These are phyloP conservation scores for Myotis lucifugus DNA, from an alignment of 2,113 vertebrate species.

Conservation along the genomic window DNA sequence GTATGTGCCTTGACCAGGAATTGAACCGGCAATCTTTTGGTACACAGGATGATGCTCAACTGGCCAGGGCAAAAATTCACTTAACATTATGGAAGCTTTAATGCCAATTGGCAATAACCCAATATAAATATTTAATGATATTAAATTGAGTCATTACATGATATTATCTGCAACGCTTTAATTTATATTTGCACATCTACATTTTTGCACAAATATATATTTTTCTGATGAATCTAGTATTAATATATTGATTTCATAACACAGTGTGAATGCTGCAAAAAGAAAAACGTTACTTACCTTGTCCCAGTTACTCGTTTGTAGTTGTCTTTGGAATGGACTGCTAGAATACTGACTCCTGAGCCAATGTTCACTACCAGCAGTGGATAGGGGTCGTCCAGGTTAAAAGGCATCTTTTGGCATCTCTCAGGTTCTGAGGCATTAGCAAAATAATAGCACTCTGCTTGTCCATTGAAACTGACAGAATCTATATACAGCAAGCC, in stretches of 20 bases:
- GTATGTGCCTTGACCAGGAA: not conserved
- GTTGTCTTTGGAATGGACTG: slow-evolving; percentile 90
- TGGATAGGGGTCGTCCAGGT: slow-evolving; percentile 89
- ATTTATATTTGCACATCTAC: not conserved
- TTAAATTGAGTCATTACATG: not conserved
- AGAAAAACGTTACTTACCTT: slow-evolving; percentile 82
- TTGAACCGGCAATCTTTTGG: not conserved
- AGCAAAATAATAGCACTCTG: slow-evolving; percentile 91
- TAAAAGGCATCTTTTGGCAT: slow-evolving; percentile 92
- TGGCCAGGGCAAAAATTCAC: not conserved
- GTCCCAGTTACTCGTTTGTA: slow-evolving; percentile 90
- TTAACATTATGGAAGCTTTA: slow-evolving; percentile 27
- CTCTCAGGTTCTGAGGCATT: slow-evolving; percentile 90
- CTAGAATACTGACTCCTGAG: slow-evolving; percentile 90
- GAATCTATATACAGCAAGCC: slow-evolving; percentile 91
- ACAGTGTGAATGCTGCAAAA: not conserved
- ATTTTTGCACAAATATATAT: not conserved
- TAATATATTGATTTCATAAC: not conserved
- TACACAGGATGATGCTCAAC: not conserved
- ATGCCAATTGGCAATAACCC: not conserved
- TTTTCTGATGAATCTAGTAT: not conserved
- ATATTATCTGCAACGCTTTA: not conserved
- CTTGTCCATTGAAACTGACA: slow-evolving; percentile 90
- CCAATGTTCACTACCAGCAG: slow-evolving; percentile 90
- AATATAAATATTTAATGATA: not conserved